Evolutionary conservation across 2,113 vertebrate genomes (phyloP).

Genomic region (Micronycteris hirsuta): DNA sequence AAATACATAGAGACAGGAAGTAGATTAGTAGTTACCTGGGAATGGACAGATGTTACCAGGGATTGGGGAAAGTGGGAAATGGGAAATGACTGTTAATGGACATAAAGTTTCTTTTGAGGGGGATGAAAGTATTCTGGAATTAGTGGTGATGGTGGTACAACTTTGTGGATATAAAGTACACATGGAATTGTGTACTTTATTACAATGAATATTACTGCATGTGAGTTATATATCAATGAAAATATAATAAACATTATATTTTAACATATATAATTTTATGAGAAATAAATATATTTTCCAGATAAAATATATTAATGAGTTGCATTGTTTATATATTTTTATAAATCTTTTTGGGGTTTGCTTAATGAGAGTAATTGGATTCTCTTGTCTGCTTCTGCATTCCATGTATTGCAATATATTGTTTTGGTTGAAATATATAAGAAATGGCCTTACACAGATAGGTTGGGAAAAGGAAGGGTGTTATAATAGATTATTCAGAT

Average conservation of each 20-base stretch:
- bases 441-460: background rate
- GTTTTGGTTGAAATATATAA: background rate
- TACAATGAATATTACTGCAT: background rate
- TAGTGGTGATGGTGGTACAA: background rate
- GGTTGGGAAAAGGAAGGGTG: background rate
- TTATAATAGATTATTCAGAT: background rate
- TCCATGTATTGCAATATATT: background rate
- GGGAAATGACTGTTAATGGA: background rate
- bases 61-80: background rate
- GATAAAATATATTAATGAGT: background rate
- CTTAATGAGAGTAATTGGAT: background rate
- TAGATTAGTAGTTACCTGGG: background rate
- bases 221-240: background rate
- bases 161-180: background rate
- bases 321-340: background rate
- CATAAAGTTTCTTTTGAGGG: background rate
- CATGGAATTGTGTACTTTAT: background rate
- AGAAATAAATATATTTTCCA: background rate
- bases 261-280: background rate
- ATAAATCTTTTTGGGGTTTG: background rate
- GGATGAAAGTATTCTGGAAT: background rate
- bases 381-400: background rate
- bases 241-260: background rate
- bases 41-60: background rate
- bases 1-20: background rate